Conservation (phyloP, 1,140 invertebrate genomes). For the Pectinophora gossypiella region DNA sequence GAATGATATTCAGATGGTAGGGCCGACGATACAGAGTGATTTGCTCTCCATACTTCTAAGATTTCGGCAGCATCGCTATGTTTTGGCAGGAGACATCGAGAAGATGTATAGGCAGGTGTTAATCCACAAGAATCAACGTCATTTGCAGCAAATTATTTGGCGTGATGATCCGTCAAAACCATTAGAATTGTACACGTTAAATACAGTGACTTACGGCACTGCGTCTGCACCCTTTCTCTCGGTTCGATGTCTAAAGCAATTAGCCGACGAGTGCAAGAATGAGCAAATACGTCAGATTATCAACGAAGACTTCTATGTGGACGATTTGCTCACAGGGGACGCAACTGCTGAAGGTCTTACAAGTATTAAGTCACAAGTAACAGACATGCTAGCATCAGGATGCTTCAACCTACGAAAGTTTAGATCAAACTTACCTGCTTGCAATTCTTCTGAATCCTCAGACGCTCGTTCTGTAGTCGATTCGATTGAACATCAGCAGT, state of each 20-base stretch:
- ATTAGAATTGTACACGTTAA: neutral
- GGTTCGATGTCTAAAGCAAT: neutral
- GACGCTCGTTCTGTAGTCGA: too few relatives aligned
- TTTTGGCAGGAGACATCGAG: neutral
- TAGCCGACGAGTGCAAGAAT: neutral
- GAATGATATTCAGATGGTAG: neutral
- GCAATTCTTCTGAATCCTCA: too few relatives aligned
- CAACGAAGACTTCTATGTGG: neutral
- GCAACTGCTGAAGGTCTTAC: neutral
- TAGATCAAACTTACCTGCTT: neutral
- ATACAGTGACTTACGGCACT: neutral
- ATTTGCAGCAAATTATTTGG: neutral
- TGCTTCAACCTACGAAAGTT: neutral
- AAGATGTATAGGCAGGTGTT: neutral
- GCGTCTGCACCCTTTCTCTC: neutral
- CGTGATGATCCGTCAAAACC: neutral
- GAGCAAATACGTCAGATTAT: neutral
- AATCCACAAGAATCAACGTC: neutral
- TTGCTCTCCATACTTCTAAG: neutral
- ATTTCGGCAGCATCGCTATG: neutral
- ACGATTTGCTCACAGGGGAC: neutral
- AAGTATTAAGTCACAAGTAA: neutral
- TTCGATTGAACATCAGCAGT: slow-evolving; percentile 2
- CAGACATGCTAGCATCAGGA: neutral
- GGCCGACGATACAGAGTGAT: neutral